Evolutionary conservation across 2,888 invertebrate genomes (phyloP), one percentile per base, ranked within the genome.

Genomic region (Hybos culiciformis): DNA sequence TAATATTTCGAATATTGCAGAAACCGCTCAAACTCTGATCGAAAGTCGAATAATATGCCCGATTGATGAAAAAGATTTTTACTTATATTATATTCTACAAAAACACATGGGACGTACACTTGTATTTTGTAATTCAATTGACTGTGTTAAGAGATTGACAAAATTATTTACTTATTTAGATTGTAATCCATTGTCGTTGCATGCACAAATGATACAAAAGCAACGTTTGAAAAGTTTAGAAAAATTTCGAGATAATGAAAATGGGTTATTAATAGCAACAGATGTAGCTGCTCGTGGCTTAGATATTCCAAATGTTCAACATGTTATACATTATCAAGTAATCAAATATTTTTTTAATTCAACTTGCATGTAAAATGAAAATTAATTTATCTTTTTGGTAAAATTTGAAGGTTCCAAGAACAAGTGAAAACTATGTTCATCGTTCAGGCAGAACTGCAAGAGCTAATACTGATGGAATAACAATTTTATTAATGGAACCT

Each of bases 271-370:
- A 26, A 75, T 98, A 46, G 81, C 97, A 4, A 97, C 94, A 0
- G 98, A 98, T 70, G 96, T 99, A 5, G 97, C 98, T 1, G 94
- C 98, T 0, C 74, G 98, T 44, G 98, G 98, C 0, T 68, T 98
- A 36, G 98, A 98, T 68, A 93, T 98, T 54, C 87, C 91, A 1
- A 75, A 80, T 53, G 83, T 98, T 3, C 80, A 94, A 52, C 92
- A 96, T 68, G 96, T 98, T 3, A 74, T 98, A 48, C 98, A 98
- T 65, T 98, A 94, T 68, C 94, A 87, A 63, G 58, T 56, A 23
- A 7, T 9, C 37, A 19, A n/a, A 12, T 40, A n/a, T 21, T 34
- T 37, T 26, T 3, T 9, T 21, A 36, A 29, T 1, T 18, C 7
- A 19, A 36, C 4, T 6, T 4, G 2, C 9, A 17, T 17, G 17